Evolutionary conservation across 2,888 invertebrate genomes (phyloP).

Genomic region (Loripinus fragilis): DNA sequence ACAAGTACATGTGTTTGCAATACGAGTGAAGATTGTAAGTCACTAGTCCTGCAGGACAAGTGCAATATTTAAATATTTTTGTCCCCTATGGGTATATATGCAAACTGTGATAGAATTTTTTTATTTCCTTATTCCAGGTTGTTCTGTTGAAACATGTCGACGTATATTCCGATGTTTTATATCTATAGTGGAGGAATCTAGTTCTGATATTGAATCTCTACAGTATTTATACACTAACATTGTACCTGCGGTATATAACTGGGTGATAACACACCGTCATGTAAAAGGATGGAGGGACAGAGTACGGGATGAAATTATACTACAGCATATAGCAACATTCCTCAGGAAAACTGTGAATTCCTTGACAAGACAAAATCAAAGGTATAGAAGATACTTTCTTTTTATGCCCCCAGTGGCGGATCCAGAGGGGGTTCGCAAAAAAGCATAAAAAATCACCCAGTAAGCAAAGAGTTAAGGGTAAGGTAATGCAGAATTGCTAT

Average conservation of each 20-base stretch:
- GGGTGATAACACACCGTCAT: conserved; percentile 2
- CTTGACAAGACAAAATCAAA: neutral
- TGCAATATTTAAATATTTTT: no score
- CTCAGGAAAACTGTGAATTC: conserved; percentile 23
- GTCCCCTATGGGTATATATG: no score
- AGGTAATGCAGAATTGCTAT: no score
- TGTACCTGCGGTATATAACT: conserved; percentile 16
- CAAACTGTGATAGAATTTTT: no score
- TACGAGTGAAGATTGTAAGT: no score
- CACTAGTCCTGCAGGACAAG: no score
- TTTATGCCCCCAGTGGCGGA: no score
- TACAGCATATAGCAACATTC: conserved; percentile 25
- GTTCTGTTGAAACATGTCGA: neutral
- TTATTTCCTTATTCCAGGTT: neutral
- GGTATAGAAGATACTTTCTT: no score
- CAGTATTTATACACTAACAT: conserved; percentile 11
- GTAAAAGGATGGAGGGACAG: neutral
- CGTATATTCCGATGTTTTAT: neutral
- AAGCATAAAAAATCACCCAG: no score
- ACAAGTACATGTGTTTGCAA: no score
- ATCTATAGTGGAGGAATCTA: neutral
- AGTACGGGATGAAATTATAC: conserved; percentile 16
- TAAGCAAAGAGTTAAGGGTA: no score
- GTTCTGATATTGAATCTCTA: neutral
- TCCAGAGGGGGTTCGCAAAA: no score